These are phyloP conservation scores for Marmota flaviventris DNA, from an alignment of 2,113 vertebrate species.

Conservation along the genomic window DNA sequence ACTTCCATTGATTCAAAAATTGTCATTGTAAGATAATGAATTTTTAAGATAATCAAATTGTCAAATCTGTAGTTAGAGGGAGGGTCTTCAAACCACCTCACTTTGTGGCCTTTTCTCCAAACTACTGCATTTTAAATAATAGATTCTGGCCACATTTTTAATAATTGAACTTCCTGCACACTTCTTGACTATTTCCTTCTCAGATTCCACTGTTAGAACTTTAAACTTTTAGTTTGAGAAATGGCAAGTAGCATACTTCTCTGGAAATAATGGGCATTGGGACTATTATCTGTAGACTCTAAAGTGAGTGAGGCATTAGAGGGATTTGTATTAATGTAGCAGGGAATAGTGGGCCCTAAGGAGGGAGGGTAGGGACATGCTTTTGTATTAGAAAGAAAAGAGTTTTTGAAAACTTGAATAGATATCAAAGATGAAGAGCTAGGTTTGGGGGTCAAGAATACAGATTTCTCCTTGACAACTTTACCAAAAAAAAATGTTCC, in stretches of 20 bases:
- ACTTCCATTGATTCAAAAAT: neutral
- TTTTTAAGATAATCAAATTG: neutral
- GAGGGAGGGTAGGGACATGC: neutral
- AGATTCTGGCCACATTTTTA: neutral
- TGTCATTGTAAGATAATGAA: neutral
- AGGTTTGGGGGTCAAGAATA: neutral
- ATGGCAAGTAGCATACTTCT: neutral
- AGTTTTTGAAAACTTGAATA: neutral
- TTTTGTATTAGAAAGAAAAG: neutral
- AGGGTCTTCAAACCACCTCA: neutral
- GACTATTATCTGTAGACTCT: neutral
- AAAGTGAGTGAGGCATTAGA: neutral
- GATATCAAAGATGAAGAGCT: neutral
- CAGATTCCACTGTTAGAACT: neutral
- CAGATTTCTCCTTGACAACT: neutral
- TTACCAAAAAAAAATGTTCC: neutral
- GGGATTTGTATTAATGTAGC: neutral
- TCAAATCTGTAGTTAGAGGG: neutral
- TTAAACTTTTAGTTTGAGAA: neutral
- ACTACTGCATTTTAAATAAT: neutral
- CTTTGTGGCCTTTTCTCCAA: neutral
- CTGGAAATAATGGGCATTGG: neutral
- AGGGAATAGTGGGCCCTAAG: neutral
- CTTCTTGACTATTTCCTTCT: neutral
- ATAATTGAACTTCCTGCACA: neutral